Percentiles rank a stretch among this genome's conserved stretches.
phyloP scores from a whole-genome alignment of 35 echinoderm and acorn worm species.

The Hemicentrotus pulcherrimus region DNA sequence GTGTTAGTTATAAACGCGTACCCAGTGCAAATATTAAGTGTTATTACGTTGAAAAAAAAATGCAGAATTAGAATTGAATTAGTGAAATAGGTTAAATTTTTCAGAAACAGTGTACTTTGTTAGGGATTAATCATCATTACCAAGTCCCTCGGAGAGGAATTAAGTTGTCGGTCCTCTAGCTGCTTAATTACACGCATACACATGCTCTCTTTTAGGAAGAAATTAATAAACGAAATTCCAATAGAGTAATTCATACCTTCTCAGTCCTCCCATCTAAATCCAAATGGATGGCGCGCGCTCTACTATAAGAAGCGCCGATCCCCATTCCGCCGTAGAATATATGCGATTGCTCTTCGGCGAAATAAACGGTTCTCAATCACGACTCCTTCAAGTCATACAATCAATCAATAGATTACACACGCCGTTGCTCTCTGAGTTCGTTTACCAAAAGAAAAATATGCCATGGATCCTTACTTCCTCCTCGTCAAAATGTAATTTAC shows the following conservation, averaged over 20 bases:
- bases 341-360: background rate
- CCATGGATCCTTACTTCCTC: background rate
- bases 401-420: background rate
- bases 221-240: too few species aligned
- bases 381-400: background rate
- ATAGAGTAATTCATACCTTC: slow-evolving; percentile 53
- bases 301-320: slow-evolving; percentile 64
- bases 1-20: too few species aligned
- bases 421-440: background rate
- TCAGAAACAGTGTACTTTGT: background rate
- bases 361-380: background rate
- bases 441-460: background rate
- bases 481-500: background rate
- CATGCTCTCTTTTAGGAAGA: too few species aligned
- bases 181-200: too few species aligned
- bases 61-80: background rate
- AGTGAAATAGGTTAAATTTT: background rate
- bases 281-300: slow-evolving; percentile 52
- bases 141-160: too few species aligned
- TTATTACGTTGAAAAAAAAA: background rate
- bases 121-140: background rate
- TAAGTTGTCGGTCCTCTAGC: too few species aligned
- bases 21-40: too few species aligned
- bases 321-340: slow-evolving; percentile 20
- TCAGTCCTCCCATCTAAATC: slow-evolving; percentile 53